phyloP scores from a whole-genome alignment of 2,113 vertebrate genomes.

The Cnemophilus loriae region DNA sequence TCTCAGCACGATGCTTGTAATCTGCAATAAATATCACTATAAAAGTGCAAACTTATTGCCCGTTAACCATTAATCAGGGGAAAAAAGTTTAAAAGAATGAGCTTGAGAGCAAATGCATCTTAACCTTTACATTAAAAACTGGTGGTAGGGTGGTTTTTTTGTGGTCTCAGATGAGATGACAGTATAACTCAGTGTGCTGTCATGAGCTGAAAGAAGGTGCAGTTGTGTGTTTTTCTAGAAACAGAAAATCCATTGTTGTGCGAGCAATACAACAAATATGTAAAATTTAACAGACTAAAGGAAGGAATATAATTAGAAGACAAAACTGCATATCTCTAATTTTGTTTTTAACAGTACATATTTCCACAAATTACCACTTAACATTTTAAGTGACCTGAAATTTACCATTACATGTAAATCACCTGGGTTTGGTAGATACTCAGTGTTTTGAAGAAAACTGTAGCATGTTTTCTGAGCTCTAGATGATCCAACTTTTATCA shows the following conservation, averaged over 20 bases:
- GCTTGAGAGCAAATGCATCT: not conserved
- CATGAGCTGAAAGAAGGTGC: not conserved
- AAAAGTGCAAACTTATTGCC: slow-evolving; percentile 23
- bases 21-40: slow-evolving; percentile 40
- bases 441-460: not conserved
- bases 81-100: not conserved
- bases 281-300: not conserved
- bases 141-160: not conserved
- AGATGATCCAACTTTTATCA: not conserved
- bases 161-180: not conserved
- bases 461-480: not conserved
- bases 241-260: not conserved
- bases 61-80: slow-evolving; percentile 6
- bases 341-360: not conserved
- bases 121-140: slow-evolving; percentile 25
- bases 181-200: not conserved
- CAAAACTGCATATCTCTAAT: not conserved
- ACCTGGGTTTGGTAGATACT: not conserved
- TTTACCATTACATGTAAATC: not conserved
- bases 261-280: not conserved
- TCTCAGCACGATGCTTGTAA: slow-evolving; percentile 29
- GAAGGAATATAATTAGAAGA: not conserved
- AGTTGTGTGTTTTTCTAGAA: not conserved
- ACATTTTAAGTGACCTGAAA: not conserved
- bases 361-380: not conserved